Base-by-base conservation (phyloP, 2,113 vertebrate species). In the Nansenia antarctica region DNA sequence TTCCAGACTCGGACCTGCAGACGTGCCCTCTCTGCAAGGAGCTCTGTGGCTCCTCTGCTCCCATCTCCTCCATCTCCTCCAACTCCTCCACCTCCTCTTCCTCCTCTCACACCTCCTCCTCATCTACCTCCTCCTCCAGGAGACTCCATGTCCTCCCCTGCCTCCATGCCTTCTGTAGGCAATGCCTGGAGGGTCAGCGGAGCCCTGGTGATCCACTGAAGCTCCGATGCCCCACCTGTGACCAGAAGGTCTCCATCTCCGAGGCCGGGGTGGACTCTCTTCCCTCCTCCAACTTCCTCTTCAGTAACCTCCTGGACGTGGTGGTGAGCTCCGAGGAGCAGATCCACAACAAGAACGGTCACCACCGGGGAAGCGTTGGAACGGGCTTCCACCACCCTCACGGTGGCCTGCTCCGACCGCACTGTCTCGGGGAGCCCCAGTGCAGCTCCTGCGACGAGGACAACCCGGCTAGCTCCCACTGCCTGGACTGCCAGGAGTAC, bases 401-500 rank as follows among this genome's bases (percentile, higher is more conserved):
- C 26, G 92, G 83, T 3, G 78, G 88, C 62, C 80, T 86, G 58
- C 87, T 91, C 54, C 91, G 88, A 37, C 86, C 91, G 0, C 90
- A 91, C 74, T 89, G 89, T 69, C 85, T 85, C 32, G 87, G 85
- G 24, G 92, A 93, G 67, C 91, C 94, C 37, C 92, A 93, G 84
- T 96, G 95, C 86, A 94, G 93, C 86, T 95, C 95, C 14, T 96
- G 95, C 22, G 95, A 96, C 3, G 95, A 96, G 73, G 94, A 95
- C 73, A 95, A 94, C 86, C 90, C 92, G 0, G 95, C 93, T 55
- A 94, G 94, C 31, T 95, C 94, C 30, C 94, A 94, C 88, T 96
- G 95, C 90, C 91, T 96, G 39, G 95, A 96, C 89, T 96, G 95
- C 86, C 94, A 95, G 87, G 95, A 97, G 78, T 95, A 96, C 85